Evolutionary conservation across 2,113 vertebrate species (phyloP).

Genomic region (Sinocyclocheilus anshuiensis): DNA sequence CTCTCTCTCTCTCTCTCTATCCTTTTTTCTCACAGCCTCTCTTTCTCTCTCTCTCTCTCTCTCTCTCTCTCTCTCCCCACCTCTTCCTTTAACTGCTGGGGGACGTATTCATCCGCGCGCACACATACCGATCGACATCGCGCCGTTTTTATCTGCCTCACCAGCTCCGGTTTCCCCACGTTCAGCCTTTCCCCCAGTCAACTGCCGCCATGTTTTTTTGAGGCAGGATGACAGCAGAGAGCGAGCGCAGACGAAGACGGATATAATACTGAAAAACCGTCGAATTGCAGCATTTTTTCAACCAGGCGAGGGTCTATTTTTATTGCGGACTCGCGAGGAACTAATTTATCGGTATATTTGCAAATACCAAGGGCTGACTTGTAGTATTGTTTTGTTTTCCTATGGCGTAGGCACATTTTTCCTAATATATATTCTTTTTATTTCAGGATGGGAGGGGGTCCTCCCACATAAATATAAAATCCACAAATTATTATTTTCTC

Average conservation of each 20-base stretch:
- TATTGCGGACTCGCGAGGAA: conserved; percentile 13
- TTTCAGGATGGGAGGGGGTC: conserved; percentile 67
- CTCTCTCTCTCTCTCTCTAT: conserved; percentile 32
- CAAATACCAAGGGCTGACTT: conserved; percentile 57
- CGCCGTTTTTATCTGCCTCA: conserved; percentile 52
- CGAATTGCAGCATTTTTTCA: neutral
- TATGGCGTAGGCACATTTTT: conserved; percentile 74
- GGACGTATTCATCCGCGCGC: conserved; percentile 37
- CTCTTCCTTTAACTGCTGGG: conserved; percentile 36
- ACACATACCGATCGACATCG: conserved; percentile 45
- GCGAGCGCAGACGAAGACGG: conserved; percentile 48
- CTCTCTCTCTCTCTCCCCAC: conserved; percentile 32
- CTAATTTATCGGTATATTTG: conserved; percentile 27
- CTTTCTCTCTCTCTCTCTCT: conserved; percentile 30
- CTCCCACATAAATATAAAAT: conserved; percentile 59
- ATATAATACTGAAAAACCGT: conserved; percentile 25
- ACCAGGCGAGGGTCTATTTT: conserved; percentile 7
- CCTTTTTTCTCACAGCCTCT: too few relatives aligned
- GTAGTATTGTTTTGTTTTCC: conserved; percentile 61
- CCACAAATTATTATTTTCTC: conserved; percentile 5
- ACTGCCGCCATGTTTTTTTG: conserved; percentile 63
- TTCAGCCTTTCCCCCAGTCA: conserved; percentile 41
- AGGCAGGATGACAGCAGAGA: conserved; percentile 60
- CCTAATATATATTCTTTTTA: conserved; percentile 54
- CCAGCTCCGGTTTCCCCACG: conserved; percentile 47